Conservation (phyloP, 2,113 vertebrate genomes). For the Dasyprocta punctata region DNA sequence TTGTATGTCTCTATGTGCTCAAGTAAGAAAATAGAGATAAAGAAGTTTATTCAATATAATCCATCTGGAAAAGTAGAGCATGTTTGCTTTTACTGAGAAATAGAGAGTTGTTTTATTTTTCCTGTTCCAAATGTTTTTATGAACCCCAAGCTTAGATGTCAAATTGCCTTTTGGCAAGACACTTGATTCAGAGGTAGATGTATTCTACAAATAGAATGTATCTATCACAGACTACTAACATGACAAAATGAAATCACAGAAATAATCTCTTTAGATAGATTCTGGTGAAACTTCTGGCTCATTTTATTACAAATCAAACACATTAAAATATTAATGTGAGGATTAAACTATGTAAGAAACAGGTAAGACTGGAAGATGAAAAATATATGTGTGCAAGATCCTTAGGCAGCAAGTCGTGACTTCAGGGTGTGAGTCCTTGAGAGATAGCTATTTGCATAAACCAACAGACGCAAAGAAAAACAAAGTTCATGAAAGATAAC, state of each 20-base stretch:
- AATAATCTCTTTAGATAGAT: conserved; percentile 34
- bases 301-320: conserved; percentile 66
- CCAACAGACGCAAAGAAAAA: background rate
- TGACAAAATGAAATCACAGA: conserved; percentile 8
- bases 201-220: background rate
- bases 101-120: conserved; percentile 33
- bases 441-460: conserved; percentile 40
- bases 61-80: background rate
- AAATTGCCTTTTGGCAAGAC: conserved; percentile 55
- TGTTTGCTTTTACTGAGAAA: conserved; percentile 55
- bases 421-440: background rate
- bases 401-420: background rate
- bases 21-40: background rate
- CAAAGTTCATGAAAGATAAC: background rate
- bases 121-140: conserved; percentile 50
- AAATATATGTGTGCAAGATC: background rate
- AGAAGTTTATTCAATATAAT: conserved; percentile 6
- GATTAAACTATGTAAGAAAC: conserved; percentile 72
- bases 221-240: conserved; percentile 6
- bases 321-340: conserved; percentile 81
- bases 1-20: background rate
- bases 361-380: conserved; percentile 65
- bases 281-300: conserved; percentile 57
- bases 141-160: conserved; percentile 51
- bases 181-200: background rate